These are phyloP conservation scores for Cassiopea xamachana DNA, from an alignment of 30 jellyfish, hydroid and myxozoan genomes.

Conservation along the genomic window DNA sequence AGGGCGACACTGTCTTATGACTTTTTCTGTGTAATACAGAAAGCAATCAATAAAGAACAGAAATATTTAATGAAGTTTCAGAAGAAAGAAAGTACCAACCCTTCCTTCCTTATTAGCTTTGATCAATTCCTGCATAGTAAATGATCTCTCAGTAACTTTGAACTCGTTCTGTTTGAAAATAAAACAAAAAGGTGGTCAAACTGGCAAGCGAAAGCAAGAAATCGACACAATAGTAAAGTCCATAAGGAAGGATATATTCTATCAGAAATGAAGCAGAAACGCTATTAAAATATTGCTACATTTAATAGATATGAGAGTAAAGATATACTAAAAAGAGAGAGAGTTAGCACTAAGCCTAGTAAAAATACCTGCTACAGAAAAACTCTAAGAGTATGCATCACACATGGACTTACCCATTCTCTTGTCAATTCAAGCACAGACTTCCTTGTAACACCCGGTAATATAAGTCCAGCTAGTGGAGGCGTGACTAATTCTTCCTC, in stretches of 20 bases:
- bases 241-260: too few relatives aligned
- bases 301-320: too few relatives aligned
- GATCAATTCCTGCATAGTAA: conserved; percentile 75
- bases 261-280: too few relatives aligned
- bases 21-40: too few relatives aligned
- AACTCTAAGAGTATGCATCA: not conserved
- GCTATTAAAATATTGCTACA: too few relatives aligned
- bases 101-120: conserved; percentile 76
- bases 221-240: too few relatives aligned
- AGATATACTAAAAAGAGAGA: too few relatives aligned
- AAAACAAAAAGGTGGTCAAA: not conserved
- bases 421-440: conserved; percentile 74
- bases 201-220: not conserved
- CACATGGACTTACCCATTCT: conserved; percentile 67
- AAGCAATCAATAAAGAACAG: too few relatives aligned
- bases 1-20: too few relatives aligned
- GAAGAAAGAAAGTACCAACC: conserved; percentile 22
- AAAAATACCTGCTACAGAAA: too few relatives aligned
- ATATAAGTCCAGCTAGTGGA: conserved; percentile 72
- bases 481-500: conserved; percentile 83
- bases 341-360: too few relatives aligned
- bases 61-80: not conserved
- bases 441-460: conserved; percentile 81
- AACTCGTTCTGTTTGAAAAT: conserved; percentile 56
- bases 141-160: conserved; percentile 74